Percentiles rank a stretch among this genome's conserved stretches.
Conservation (phyloP, 2,113 vertebrate genomes). For the Burhinus bistriatus region DNA sequence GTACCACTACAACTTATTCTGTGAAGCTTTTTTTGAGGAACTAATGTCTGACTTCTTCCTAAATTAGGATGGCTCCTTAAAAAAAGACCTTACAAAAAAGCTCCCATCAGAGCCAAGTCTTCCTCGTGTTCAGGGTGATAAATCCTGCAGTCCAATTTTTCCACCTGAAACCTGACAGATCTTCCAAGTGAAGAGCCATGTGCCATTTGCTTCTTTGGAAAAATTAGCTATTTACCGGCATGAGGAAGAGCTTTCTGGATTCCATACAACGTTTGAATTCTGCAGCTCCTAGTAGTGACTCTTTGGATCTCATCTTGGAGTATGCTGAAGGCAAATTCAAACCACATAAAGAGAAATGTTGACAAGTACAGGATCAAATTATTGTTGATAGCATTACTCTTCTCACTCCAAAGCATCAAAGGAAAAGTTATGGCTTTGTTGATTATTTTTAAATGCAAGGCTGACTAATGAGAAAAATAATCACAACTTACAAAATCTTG, state of each 20-base stretch:
- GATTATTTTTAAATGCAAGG: slow-evolving; percentile 10
- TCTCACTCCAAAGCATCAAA: slow-evolving; percentile 9
- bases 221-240: background rate
- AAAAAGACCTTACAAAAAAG: background rate
- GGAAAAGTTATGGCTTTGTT: background rate
- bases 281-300: background rate
- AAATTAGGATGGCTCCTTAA: background rate
- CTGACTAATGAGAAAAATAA: slow-evolving; percentile 17
- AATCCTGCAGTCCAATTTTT: background rate
- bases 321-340: background rate
- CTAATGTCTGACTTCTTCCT: background rate
- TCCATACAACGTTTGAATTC: background rate
- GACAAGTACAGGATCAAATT: background rate
- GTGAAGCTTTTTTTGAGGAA: background rate
- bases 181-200: background rate
- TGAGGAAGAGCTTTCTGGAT: background rate
- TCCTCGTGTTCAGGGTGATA: background rate
- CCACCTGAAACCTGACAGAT: background rate
- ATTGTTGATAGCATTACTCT: background rate
- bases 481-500: background rate
- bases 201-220: background rate
- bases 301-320: background rate
- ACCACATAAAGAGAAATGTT: slow-evolving; percentile 26
- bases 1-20: background rate
- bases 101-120: background rate